Evolutionary conservation across 2,797 vertebrate genomes (phyloP).

Genomic region (Tapera naevia): DNA sequence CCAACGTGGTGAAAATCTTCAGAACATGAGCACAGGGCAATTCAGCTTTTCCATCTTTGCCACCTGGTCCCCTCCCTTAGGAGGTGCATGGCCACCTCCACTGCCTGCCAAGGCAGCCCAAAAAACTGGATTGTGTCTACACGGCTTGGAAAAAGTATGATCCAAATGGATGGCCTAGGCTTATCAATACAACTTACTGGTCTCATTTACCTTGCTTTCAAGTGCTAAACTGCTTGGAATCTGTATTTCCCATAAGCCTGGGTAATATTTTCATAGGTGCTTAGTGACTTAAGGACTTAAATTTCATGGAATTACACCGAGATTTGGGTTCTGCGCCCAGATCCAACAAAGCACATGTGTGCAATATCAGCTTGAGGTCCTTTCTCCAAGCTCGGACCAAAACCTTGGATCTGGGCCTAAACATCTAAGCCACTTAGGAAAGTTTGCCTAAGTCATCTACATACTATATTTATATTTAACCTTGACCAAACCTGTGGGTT

Average conservation of each 20-base stretch:
- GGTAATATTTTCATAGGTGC: background rate
- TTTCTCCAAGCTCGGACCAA: background rate
- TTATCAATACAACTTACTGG: background rate
- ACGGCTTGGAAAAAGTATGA: background rate
- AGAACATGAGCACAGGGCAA: background rate
- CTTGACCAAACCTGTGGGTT: background rate
- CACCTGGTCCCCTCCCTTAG: fast-evolving
- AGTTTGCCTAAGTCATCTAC: background rate
- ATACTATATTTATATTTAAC: background rate
- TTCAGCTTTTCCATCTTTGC: background rate
- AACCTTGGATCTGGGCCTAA: background rate
- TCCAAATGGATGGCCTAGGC: background rate
- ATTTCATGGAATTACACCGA: background rate
- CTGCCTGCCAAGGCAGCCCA: fast-evolving
- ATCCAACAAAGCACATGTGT: background rate
- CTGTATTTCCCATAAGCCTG: background rate
- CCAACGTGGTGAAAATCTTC: fast-evolving
- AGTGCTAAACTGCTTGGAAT: background rate
- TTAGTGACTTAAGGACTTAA: background rate
- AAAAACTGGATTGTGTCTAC: background rate
- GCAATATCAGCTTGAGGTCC: background rate
- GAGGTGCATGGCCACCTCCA: background rate
- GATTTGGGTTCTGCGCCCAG: background rate
- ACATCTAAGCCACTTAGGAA: background rate
- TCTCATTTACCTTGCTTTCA: background rate